Evolutionary conservation across 2,888 invertebrate genomes (phyloP).

Genomic region (Acleris emargana): DNA sequence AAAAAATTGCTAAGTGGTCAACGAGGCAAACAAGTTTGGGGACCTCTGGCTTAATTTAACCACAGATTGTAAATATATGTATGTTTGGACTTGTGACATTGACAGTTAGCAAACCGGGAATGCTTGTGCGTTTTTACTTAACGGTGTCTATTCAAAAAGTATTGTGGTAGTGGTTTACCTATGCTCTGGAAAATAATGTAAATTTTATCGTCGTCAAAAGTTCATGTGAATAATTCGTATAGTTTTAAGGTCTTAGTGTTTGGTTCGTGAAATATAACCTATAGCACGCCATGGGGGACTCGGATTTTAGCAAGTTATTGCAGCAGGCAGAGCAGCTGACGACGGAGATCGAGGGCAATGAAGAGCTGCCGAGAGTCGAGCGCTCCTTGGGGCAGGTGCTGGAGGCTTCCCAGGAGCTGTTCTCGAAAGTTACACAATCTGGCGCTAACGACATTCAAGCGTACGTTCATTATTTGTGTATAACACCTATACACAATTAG

Average conservation of each 20-base stretch:
- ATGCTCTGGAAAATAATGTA: background rate
- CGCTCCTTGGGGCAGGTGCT: conserved; percentile 95
- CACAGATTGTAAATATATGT: too few species aligned
- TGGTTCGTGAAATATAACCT: conserved; percentile 56
- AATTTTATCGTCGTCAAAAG: background rate
- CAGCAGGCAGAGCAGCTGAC: conserved; percentile 96
- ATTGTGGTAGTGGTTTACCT: too few species aligned
- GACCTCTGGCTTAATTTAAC: too few species aligned
- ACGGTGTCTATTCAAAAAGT: conserved; percentile 7
- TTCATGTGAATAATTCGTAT: background rate
- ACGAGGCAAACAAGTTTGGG: too few species aligned
- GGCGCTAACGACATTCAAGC: conserved; percentile 96
- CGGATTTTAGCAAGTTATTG: conserved; percentile 93
- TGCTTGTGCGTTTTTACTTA: background rate
- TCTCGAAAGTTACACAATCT: conserved; percentile 92
- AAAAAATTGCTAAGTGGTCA: too few species aligned
- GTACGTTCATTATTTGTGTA: conserved; percentile 78
- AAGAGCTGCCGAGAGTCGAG: conserved; percentile 93
- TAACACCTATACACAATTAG: too few species aligned
- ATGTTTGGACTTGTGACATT: too few species aligned
- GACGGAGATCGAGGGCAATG: conserved; percentile 93
- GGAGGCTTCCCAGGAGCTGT: conserved; percentile 95
- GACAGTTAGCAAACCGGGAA: background rate
- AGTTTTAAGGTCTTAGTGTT: background rate
- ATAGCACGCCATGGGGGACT: conserved; percentile 67